These are phyloP conservation scores for Sebastes melanostomus DNA, from an alignment of 2,797 vertebrate genomes.

Conservation along the genomic window DNA sequence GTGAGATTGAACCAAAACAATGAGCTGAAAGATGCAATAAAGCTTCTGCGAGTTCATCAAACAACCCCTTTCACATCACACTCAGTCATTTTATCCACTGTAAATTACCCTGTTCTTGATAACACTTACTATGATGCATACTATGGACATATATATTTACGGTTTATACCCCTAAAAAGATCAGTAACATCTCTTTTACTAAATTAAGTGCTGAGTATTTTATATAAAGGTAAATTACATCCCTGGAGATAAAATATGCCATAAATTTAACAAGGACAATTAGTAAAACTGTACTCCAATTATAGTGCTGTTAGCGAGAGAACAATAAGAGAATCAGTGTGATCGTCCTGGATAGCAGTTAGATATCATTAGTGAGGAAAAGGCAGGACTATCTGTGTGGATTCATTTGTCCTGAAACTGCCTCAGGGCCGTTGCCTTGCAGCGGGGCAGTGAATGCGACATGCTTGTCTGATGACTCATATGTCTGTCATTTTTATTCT, in stretches of 20 bases:
- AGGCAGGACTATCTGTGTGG: constrained; percentile 33
- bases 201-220: not conserved
- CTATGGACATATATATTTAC: not conserved
- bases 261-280: constrained; percentile 40
- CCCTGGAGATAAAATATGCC: constrained; percentile 8
- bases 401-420: constrained; percentile 55
- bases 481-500: constrained; percentile 54
- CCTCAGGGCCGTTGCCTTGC: constrained; percentile 43
- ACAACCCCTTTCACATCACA: not conserved
- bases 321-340: constrained; percentile 64
- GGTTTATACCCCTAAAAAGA: not conserved
- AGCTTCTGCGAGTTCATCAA: not conserved
- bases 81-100: not conserved
- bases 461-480: constrained; percentile 63
- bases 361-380: constrained; percentile 63
- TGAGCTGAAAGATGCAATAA: not conserved
- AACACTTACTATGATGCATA: not conserved
- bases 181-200: not conserved
- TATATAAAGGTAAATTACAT: not conserved
- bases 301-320: constrained; percentile 46
- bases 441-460: constrained; percentile 29
- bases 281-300: constrained; percentile 39
- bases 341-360: constrained; percentile 64
- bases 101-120: not conserved
- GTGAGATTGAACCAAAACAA: not conserved